Conservation (phyloP, 2,797 vertebrate species). For the Takifugu ocellatus region DNA sequence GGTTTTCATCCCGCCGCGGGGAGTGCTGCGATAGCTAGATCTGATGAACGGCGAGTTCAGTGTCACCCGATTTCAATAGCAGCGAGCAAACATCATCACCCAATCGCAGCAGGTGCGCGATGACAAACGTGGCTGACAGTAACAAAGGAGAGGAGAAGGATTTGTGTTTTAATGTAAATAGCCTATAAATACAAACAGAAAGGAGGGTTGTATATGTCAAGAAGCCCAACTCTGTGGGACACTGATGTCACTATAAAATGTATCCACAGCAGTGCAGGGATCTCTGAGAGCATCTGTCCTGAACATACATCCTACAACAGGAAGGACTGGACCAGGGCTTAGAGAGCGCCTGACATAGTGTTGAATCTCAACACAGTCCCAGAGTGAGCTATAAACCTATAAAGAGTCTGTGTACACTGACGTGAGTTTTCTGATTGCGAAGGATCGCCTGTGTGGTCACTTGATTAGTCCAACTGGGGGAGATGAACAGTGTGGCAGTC, state of each 20-base stretch:
- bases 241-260: constrained; percentile 78
- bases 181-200: constrained; percentile 40
- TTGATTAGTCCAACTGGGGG: constrained; percentile 65
- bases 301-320: constrained; percentile 63
- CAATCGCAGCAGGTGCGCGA: constrained; percentile 35
- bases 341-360: constrained; percentile 52
- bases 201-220: constrained; percentile 61
- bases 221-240: constrained; percentile 71
- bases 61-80: too few species aligned
- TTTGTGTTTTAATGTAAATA: constrained; percentile 73
- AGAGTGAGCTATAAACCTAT: constrained; percentile 55
- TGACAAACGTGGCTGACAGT: constrained; percentile 48
- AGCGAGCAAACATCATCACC: background rate
- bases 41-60: too few species aligned
- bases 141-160: constrained; percentile 52
- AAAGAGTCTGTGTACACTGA: constrained; percentile 65
- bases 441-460: constrained; percentile 67
- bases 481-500: constrained; percentile 64
- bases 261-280: constrained; percentile 75
- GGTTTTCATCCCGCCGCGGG: constrained; percentile 17
- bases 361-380: constrained; percentile 51
- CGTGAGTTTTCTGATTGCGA: constrained; percentile 35
- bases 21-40: constrained; percentile 31
- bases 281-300: constrained; percentile 59
- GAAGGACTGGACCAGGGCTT: constrained; percentile 34